Percentiles rank a stretch among this genome's conserved stretches.
phyloP scores from a whole-genome alignment of 2,113 vertebrate genomes.

The Hippopotamus amphibius region DNA sequence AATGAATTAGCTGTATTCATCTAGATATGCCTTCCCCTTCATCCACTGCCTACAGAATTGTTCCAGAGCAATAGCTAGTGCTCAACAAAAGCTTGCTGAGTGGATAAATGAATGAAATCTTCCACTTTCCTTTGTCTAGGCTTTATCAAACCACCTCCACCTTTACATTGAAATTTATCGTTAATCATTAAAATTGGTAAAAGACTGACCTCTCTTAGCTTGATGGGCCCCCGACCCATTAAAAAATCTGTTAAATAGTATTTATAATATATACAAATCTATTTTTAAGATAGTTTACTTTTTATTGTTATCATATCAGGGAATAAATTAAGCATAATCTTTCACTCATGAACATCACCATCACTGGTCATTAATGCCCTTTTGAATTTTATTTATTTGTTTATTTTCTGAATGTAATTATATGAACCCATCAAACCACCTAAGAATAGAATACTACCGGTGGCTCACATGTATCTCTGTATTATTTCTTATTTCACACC shows the following conservation, averaged over 20 bases:
- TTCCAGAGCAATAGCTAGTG: not conserved
- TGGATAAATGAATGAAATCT: not conserved
- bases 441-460: not conserved
- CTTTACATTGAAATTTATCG: not conserved
- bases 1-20: not conserved
- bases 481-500: not conserved
- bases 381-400: not conserved
- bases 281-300: not conserved
- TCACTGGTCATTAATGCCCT: not conserved
- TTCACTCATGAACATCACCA: not conserved
- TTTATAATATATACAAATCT: constrained; percentile 29
- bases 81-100: not conserved
- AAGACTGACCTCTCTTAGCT: not conserved
- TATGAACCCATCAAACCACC: not conserved
- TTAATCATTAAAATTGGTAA: not conserved
- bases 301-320: not conserved
- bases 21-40: not conserved
- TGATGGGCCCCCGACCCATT: not conserved
- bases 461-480: not conserved
- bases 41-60: not conserved
- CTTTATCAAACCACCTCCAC: not conserved
- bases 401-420: constrained; percentile 6
- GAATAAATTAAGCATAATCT: not conserved
- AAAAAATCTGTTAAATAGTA: not conserved
- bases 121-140: not conserved